Evolutionary conservation across 2,888 invertebrate genomes (phyloP).

Genomic region (Agrochola lota): DNA sequence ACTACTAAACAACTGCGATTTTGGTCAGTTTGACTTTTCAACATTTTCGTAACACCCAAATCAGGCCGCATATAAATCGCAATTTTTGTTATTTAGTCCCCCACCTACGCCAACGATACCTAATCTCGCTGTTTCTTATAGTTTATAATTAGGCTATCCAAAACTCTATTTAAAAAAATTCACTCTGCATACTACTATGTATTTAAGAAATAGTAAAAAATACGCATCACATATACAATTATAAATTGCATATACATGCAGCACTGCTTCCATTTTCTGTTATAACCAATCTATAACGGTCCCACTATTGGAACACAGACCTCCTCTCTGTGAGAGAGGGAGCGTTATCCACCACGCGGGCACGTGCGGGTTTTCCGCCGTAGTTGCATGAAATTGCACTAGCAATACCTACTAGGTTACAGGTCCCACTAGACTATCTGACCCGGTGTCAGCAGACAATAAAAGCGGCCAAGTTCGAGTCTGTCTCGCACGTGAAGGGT

Average conservation of each 20-base stretch:
- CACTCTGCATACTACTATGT: background rate
- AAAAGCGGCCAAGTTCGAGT: background rate
- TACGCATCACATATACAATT: constrained; percentile 36
- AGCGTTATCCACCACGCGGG: background rate
- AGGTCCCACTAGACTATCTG: background rate
- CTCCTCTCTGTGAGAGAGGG: background rate
- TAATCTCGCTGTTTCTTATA: background rate
- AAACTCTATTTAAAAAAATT: background rate
- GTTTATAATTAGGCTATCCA: background rate
- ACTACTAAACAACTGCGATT: no score
- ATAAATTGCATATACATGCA: constrained; percentile 19
- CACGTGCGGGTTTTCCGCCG: background rate
- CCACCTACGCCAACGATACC: no score
- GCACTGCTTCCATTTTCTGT: constrained; percentile 1
- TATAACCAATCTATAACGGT: background rate
- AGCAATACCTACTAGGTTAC: background rate
- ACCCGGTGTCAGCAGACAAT: background rate
- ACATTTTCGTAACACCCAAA: no score
- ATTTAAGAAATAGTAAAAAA: constrained; percentile 18
- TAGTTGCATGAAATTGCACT: background rate
- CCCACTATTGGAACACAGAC: background rate
- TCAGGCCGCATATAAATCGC: no score
- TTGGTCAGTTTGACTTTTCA: no score
- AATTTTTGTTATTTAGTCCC: no score
- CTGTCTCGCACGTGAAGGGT: background rate